A percentile compares a stretch with the other conserved stretches of the same genome.
These are phyloP conservation scores for Campylomormyrus numenius DNA, from an alignment of 2,113 vertebrate genomes.

Conservation along the genomic window DNA sequence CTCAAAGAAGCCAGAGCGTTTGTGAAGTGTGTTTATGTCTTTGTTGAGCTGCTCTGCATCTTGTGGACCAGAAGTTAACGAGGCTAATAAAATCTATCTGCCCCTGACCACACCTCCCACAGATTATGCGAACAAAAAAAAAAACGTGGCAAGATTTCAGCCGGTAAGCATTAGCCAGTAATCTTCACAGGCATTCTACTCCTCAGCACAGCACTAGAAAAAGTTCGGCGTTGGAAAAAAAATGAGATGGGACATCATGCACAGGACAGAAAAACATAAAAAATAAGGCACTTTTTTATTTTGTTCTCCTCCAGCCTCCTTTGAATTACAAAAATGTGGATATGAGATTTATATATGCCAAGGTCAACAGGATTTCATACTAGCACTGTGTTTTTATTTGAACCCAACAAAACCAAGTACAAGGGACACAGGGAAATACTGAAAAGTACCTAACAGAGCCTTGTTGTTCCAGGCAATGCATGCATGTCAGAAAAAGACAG, in stretches of 20 bases:
- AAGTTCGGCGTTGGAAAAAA: background rate
- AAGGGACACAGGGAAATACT: background rate
- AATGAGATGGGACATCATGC: background rate
- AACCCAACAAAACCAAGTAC: background rate
- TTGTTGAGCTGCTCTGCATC: background rate
- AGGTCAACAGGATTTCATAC: background rate
- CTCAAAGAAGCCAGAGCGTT: background rate
- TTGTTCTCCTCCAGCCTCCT: background rate
- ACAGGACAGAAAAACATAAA: background rate
- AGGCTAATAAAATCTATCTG: background rate
- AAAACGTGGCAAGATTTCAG: background rate
- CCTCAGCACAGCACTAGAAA: background rate
- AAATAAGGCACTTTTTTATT: background rate
- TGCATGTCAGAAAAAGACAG: background rate
- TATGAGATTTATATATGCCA: background rate
- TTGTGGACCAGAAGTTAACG: background rate
- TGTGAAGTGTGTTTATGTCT: background rate
- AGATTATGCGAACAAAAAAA: background rate
- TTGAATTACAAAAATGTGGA: background rate
- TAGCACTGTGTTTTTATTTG: background rate
- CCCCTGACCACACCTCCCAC: background rate
- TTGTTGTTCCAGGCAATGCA: background rate
- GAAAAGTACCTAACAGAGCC: background rate
- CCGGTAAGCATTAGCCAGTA: background rate
- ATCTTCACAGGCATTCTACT: background rate